Conservation (phyloP, 1,140 invertebrate species). For the Monomorium pharaonis region DNA sequence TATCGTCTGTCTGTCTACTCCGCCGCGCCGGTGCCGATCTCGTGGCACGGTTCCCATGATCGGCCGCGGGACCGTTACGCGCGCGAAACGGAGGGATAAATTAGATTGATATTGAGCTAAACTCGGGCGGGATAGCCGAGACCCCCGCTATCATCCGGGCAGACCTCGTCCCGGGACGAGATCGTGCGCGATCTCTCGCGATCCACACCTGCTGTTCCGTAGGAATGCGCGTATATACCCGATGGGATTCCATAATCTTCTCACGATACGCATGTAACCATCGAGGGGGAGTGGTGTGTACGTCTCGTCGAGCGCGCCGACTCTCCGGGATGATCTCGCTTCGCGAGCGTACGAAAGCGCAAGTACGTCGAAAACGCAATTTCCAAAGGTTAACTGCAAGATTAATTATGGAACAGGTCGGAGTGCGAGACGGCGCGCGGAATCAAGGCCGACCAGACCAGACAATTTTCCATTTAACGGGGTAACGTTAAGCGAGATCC, state of each 20-base stretch:
- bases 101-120: conserved; percentile 73
- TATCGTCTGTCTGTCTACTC: conserved; percentile 59
- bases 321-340: conserved; percentile 38
- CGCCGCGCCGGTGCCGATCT: conserved; percentile 41
- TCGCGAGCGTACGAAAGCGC: conserved; percentile 31
- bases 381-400: conserved; percentile 70
- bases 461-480: conserved; percentile 47
- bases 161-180: conserved; percentile 28
- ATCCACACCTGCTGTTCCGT: conserved; percentile 68
- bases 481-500: conserved; percentile 12
- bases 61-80: conserved; percentile 70
- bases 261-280: conserved; percentile 63
- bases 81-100: conserved; percentile 56
- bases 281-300: conserved; percentile 34
- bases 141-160: conserved; percentile 30
- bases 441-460: conserved; percentile 32
- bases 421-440: conserved; percentile 40
- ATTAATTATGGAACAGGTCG: conserved; percentile 67
- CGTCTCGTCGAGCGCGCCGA: background rate
- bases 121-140: conserved; percentile 56
- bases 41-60: conserved; percentile 71
- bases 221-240: conserved; percentile 63
- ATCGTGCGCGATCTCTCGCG: conserved; percentile 52
- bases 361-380: conserved; percentile 68
- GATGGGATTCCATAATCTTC: conserved; percentile 72